Evolutionary conservation across 2,113 vertebrate genomes (phyloP), one percentile per base, ranked within the genome.

Genomic region (Neotragus moschatus): DNA sequence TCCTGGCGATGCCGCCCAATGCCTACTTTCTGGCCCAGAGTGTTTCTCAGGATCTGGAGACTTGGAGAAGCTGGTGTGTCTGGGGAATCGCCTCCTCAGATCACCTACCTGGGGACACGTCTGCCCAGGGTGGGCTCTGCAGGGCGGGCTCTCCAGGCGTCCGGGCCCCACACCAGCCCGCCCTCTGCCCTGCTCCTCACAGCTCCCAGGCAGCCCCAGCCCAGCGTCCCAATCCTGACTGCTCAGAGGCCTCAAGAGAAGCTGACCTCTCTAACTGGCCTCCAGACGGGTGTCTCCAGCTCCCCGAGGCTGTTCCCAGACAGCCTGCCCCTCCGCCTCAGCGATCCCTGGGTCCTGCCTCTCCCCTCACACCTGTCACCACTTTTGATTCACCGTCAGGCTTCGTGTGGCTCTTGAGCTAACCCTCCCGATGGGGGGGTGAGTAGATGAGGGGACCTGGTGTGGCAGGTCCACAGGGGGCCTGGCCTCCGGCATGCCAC

Each of bases 161-260:
- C 43, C 9, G 23, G 5, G 23, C 33, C 84, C 63, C 23, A 1
- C 0, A 4, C 51, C 66, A 60, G 85, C n/a, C 73, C 25, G 1
- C 21, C 49, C 12, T 55, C 23, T 0, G 0, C 13, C 51, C 13
- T 0, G 16, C 43, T 45, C 13, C 82, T 53, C 36, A 11, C 10
- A 6, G 36, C 19, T 33, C 84, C 45, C 21, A 8, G 56, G 55
- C 30, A 58, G 91, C 15, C 36, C 43, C 36, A 3, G 13, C 3
- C 7, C 5, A 10, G 26, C 0, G 26, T 16, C 19, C n/a, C 16
- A 13, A 25, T 11, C n/a, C 21, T 39, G 53, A 13, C 9, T n/a
- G 23, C 63, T 56, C 30, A 16, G 43, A 36, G 2, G 84, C 7
- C 43, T 49, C 36, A 45, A 28, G 45, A 28, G 45, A 53, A 45